A percentile compares a stretch with the other conserved stretches of the same genome.
These are phyloP conservation scores for Arion vulgaris DNA, from an alignment of 1,140 invertebrate species.

Conservation along the genomic window DNA sequence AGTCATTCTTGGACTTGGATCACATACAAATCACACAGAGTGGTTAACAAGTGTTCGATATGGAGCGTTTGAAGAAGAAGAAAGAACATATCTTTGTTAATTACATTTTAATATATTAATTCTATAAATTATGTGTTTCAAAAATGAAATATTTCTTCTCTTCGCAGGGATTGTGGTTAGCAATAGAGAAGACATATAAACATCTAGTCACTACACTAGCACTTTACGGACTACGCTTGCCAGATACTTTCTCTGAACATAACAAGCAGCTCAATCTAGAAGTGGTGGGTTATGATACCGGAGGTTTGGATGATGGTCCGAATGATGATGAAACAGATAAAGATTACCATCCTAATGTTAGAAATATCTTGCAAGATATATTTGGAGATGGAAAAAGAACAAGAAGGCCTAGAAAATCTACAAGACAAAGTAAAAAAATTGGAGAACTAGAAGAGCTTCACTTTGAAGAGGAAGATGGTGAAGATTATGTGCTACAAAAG, in stretches of 20 bases:
- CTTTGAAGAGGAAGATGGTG: neutral
- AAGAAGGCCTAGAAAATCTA: slow-evolving; percentile 16
- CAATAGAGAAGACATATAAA: slow-evolving; percentile 43
- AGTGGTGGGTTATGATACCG: neutral
- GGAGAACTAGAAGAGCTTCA: neutral
- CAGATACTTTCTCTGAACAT: slow-evolving; percentile 3
- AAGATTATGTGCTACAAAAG: neutral
- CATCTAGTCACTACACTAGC: slow-evolving; percentile 38
- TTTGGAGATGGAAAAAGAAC: slow-evolving; percentile 7
- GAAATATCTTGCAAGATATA: neutral
- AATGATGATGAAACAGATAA: neutral
- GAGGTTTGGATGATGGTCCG: neutral
- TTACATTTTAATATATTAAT: too few relatives aligned
- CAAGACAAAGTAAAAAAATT: slow-evolving; percentile 7
- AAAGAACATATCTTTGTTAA: too few relatives aligned
- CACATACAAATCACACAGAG: too few relatives aligned
- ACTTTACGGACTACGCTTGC: slow-evolving; percentile 32
- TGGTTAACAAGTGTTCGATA: too few relatives aligned
- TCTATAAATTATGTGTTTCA: too few relatives aligned
- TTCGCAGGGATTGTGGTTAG: slow-evolving; percentile 40
- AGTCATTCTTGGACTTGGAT: too few relatives aligned
- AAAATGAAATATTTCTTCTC: neutral
- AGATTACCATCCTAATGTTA: slow-evolving; percentile 13
- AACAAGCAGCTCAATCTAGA: neutral
- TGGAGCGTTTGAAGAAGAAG: too few relatives aligned